A percentile compares a stretch with the other conserved stretches of the same genome.
Conservation (phyloP, 2,888 invertebrate genomes). For the Macrosoma leucophasiata region DNA sequence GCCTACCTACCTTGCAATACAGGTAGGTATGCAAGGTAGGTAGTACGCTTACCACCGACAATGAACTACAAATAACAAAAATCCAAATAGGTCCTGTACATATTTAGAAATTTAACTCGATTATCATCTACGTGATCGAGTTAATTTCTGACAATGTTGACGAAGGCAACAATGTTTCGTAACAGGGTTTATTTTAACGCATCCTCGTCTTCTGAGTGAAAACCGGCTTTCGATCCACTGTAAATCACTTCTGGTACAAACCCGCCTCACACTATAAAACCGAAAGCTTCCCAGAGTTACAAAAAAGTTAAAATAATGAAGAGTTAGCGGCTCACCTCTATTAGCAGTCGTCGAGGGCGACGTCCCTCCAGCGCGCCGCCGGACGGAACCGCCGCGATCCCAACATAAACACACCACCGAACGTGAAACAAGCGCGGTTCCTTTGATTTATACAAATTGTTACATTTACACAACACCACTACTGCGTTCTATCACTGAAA, state of each 20-base stretch:
- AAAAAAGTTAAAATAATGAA: conserved; percentile 41
- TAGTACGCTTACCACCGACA: too few relatives aligned
- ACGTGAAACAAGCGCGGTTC: conserved; percentile 48
- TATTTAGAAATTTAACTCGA: too few relatives aligned
- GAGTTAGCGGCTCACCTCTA: conserved; percentile 53
- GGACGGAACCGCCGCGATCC: conserved; percentile 59
- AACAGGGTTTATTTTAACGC: conserved; percentile 41
- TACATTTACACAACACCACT: conserved; percentile 52
- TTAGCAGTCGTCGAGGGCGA: conserved; percentile 65
- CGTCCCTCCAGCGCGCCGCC: conserved; percentile 58
- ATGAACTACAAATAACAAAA: too few relatives aligned
- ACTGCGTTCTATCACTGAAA: conserved; percentile 61
- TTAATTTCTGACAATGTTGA: too few relatives aligned
- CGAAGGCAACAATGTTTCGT: conserved; percentile 23
- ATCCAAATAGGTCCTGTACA: too few relatives aligned
- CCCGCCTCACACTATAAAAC: conserved; percentile 14
- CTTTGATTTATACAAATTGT: conserved; percentile 31
- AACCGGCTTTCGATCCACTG: conserved; percentile 40
- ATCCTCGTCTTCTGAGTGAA: conserved; percentile 32
- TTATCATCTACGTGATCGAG: too few relatives aligned
- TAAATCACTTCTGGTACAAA: conserved; percentile 30
- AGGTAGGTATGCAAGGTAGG: too few relatives aligned
- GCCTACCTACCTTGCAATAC: too few relatives aligned
- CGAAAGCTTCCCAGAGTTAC: conserved; percentile 31
- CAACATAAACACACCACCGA: conserved; percentile 74